These are phyloP conservation scores for Esperia sulphurella DNA, from an alignment of 2,888 invertebrate species.

Conservation along the genomic window DNA sequence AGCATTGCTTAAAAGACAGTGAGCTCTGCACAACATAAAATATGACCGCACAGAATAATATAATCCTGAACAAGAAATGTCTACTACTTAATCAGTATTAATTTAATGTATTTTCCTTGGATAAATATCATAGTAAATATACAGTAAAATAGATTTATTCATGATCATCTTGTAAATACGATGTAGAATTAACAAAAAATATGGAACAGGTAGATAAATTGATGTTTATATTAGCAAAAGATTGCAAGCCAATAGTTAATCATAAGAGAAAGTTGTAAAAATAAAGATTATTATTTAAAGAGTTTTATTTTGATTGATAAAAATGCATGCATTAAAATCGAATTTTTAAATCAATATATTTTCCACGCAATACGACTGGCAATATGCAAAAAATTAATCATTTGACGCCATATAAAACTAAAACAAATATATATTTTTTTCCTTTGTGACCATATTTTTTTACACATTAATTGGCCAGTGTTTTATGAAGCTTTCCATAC, in stretches of 20 bases:
- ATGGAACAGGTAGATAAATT: conserved; percentile 30
- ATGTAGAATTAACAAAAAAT: conserved; percentile 16
- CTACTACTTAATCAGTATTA: too few species aligned
- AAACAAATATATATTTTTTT: too few species aligned
- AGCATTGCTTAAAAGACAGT: too few species aligned
- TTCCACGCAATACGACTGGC: not conserved
- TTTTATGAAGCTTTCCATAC: too few species aligned
- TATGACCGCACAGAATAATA: too few species aligned
- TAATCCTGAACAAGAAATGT: too few species aligned
- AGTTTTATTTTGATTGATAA: not conserved
- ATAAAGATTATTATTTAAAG: conserved; percentile 38
- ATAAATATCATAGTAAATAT: conserved; percentile 27
- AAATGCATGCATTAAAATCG: not conserved
- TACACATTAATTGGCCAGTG: too few species aligned
- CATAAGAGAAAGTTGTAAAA: conserved; percentile 40
- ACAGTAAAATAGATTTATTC: conserved; percentile 19
- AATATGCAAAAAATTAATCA: not conserved
- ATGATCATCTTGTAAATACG: conserved; percentile 8
- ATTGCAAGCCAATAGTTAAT: conserved; percentile 29
- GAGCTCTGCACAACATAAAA: too few species aligned
- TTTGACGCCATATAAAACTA: not conserved
- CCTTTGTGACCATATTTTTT: too few species aligned
- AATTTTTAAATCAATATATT: not conserved
- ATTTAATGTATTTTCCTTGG: too few species aligned
- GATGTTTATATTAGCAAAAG: conserved; percentile 42